phyloP scores from a whole-genome alignment of 1,140 invertebrate genomes.

The Polypedilum vanderplanki region DNA sequence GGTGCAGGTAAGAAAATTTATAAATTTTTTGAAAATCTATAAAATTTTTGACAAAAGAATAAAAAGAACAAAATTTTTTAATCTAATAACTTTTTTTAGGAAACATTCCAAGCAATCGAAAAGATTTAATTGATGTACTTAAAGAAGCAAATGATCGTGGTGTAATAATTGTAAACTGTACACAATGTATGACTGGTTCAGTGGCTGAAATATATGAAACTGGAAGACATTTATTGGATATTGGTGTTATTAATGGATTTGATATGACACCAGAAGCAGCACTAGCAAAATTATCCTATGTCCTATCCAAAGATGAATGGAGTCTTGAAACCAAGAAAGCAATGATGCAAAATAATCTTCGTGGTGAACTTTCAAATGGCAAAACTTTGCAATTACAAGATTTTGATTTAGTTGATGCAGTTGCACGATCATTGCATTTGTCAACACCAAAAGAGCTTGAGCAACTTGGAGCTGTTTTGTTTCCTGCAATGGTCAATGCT shows the following conservation, averaged over 20 bases:
- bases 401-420: constrained; percentile 57
- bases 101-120: constrained; percentile 78
- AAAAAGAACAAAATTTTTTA: too few species aligned
- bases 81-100: constrained; percentile 53
- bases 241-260: constrained; percentile 78
- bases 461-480: constrained; percentile 64
- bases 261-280: constrained; percentile 94
- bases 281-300: constrained; percentile 83
- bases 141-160: constrained; percentile 66
- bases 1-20: constrained; percentile 48
- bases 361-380: constrained; percentile 50
- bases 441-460: constrained; percentile 61
- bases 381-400: constrained; percentile 47
- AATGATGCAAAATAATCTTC: constrained; percentile 73
- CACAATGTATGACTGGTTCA: constrained; percentile 75
- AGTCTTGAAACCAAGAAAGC: constrained; percentile 63
- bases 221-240: constrained; percentile 54
- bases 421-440: constrained; percentile 58
- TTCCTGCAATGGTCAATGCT: constrained; percentile 68
- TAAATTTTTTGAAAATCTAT: too few species aligned
- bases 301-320: constrained; percentile 78
- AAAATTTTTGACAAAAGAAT: too few species aligned
- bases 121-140: constrained; percentile 73
- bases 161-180: constrained; percentile 87
- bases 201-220: constrained; percentile 77